phyloP scores from a whole-genome alignment of 2,113 vertebrate genomes.

The Oophaga pumilio region DNA sequence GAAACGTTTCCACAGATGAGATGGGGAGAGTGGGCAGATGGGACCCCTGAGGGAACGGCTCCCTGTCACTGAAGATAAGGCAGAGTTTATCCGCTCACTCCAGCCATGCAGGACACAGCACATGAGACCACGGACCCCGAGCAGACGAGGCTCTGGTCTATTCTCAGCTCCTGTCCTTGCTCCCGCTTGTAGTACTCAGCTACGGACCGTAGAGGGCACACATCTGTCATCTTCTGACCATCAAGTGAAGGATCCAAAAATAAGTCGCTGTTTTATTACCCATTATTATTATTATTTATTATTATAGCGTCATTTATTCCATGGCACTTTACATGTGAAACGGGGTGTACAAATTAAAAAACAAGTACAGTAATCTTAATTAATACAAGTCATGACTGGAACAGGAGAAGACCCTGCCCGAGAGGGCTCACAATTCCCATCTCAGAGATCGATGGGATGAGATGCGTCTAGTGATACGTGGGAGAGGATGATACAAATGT shows the following conservation, averaged over 20 bases:
- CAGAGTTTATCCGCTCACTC: accelerated
- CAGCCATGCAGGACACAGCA: neutral
- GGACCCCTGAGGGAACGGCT: slow-evolving; percentile 61
- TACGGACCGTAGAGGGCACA: slow-evolving; percentile 1
- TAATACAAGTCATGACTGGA: too few relatives aligned
- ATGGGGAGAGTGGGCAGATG: slow-evolving; percentile 63
- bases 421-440: too few relatives aligned
- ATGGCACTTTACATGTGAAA: too few relatives aligned
- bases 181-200: neutral
- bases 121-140: slow-evolving; percentile 19
- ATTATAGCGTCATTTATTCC: too few relatives aligned
- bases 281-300: too few relatives aligned
- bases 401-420: too few relatives aligned
- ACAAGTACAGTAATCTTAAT: too few relatives aligned
- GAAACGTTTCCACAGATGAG: slow-evolving; percentile 41
- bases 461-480: too few relatives aligned
- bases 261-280: neutral
- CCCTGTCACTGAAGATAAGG: slow-evolving; percentile 63
- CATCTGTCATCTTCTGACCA: neutral
- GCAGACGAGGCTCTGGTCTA: neutral
- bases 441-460: too few relatives aligned
- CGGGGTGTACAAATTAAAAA: too few relatives aligned
- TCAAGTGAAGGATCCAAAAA: neutral
- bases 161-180: neutral
- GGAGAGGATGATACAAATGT: too few relatives aligned